These are phyloP conservation scores for Nephrotoma guestfalica DNA, from an alignment of 2,888 invertebrate species.

Conservation along the genomic window DNA sequence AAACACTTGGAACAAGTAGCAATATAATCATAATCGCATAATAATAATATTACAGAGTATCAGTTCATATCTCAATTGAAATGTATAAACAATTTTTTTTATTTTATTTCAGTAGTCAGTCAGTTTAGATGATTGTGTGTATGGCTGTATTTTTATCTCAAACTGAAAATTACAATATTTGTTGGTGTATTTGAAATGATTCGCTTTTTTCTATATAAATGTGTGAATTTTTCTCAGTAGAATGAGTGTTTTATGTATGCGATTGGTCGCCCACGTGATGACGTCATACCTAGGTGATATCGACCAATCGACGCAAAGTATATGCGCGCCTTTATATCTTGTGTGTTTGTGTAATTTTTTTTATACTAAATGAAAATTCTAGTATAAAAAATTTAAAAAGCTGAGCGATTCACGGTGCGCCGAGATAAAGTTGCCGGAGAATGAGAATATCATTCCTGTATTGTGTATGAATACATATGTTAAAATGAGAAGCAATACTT, in stretches of 20 bases:
- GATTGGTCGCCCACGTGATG: conserved; percentile 5
- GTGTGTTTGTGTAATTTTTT: not conserved
- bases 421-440: not conserved
- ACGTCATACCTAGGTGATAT: conserved; percentile 6
- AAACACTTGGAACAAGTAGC: not conserved
- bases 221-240: not conserved
- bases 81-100: not conserved
- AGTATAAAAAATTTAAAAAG: not conserved
- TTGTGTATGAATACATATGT: not conserved
- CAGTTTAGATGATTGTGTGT: not conserved
- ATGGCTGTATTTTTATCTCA: not conserved
- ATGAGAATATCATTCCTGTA: not conserved
- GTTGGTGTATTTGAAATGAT: not conserved
- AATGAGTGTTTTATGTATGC: not conserved
- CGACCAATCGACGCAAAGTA: conserved; percentile 6
- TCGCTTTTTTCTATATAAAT: not conserved
- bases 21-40: not conserved
- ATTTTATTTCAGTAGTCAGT: not conserved
- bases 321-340: not conserved
- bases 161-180: not conserved
- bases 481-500: not conserved
- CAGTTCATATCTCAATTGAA: not conserved
- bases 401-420: not conserved
- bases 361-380: not conserved
- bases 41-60: not conserved